Evolutionary conservation across 2,888 invertebrate species (phyloP).

Genomic region (Heteromurus nitidus): DNA sequence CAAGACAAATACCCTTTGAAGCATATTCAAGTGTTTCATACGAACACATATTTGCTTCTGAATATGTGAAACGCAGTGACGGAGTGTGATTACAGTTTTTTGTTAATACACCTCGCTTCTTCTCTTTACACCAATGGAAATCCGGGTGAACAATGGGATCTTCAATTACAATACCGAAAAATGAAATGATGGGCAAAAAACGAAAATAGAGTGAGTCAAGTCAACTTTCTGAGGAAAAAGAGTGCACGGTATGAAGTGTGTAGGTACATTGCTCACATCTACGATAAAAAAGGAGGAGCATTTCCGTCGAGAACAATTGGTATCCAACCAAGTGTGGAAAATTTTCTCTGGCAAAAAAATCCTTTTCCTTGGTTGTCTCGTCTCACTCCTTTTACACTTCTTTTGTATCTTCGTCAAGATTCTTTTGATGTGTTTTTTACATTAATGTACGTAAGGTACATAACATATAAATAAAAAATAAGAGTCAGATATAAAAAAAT

Average conservation of each 20-base stretch:
- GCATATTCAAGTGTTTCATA: slow-evolving; percentile 1
- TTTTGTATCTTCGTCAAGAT: neutral
- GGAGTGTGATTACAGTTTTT: too few relatives aligned
- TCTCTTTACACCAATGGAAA: slow-evolving; percentile 65
- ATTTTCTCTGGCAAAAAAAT: slow-evolving; percentile 68
- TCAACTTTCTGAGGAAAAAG: neutral
- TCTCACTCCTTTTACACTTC: slow-evolving; percentile 14
- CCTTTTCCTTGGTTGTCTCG: slow-evolving; percentile 22
- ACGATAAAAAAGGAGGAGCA: slow-evolving; percentile 70
- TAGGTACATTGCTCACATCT: too few relatives aligned
- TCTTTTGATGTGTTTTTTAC: too few relatives aligned
- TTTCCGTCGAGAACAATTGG: slow-evolving; percentile 74
- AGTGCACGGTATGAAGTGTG: too few relatives aligned
- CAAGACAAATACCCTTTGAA: too few relatives aligned
- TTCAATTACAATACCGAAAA: slow-evolving; percentile 73
- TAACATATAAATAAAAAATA: neutral
- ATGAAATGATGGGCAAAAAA: slow-evolving; percentile 70
- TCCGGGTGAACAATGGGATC: slow-evolving; percentile 73
- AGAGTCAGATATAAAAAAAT: too few relatives aligned
- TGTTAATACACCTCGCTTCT: too few relatives aligned
- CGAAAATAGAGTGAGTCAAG: slow-evolving; percentile 45
- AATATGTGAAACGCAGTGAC: too few relatives aligned
- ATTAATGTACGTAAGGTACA: neutral
- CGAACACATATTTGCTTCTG: too few relatives aligned
- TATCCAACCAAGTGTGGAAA: slow-evolving; percentile 74